Evolutionary conservation across 2,888 invertebrate species (phyloP), one percentile per base, ranked within the genome.

Genomic region (Magallana nippona): DNA sequence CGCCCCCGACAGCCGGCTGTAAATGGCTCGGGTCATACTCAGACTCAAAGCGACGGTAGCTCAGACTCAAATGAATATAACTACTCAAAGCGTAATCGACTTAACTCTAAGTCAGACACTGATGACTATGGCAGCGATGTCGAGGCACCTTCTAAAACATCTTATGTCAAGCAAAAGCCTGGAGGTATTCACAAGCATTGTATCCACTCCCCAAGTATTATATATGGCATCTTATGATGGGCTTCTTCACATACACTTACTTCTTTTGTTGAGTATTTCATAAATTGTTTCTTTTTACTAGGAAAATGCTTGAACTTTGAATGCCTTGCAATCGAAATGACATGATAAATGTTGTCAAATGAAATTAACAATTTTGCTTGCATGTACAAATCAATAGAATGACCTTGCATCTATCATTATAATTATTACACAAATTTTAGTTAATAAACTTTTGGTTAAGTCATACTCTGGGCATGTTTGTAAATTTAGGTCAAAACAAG

Each of bases 81-180:
- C 27, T 87, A 88, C 82, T 87, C 88, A 62, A 87, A 88, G 79
- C 86, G 87, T 71, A 87, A 89, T 80, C 88, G 89, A 44, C 88
- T 88, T 82, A 88, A 89, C 86, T 90, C 90, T 5, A 83, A 83
- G 78, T 81, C 85, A 15, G 85, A 86, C 44, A 92, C 91, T n/a
- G 92, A 92, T 83, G 92, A 92, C 81, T 89, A 88, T 82, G 89
- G 89, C 84, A 92, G 92, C 86, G 92, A 92, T 86, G 88, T 88
- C 57, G 92, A 92, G 83, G 88, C 89, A n/a, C 87, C 89, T 58
- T 88, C 91, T 71, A 89, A 89, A 86, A 89, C 88, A 58, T 87
- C 90, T 19, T 92, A 92, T 84, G 87, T 90, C 83, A 96, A 88
- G 79, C 83, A 86, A 60, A 85, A 84, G 60, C 88, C 88, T 84